Base-by-base conservation (phyloP, 1,140 invertebrate genomes). In the Orius laevigatus region DNA sequence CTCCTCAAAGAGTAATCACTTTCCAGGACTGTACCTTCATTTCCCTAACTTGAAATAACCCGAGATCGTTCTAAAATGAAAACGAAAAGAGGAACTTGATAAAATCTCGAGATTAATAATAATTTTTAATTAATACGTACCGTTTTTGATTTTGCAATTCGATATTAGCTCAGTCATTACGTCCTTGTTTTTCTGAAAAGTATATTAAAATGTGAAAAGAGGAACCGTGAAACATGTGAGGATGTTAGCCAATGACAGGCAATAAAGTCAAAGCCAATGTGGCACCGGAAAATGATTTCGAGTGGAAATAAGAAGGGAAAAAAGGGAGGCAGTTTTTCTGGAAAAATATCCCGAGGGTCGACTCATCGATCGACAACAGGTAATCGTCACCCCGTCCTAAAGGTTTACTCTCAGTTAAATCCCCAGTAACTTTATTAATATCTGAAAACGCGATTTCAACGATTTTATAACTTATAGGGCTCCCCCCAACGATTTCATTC, bases 91-190 rank as follows among this genome's bases (percentile, higher is more conserved):
- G 38, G 25, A 32, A 49, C 46, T 12, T n/a, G 11, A 10, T 49
- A 25, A 25, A 25, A 25, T 25, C 25, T 25, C 8, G 8, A 25
- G 25, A 25, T 25, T 25, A 25, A n/a, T n/a, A 35, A 40, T 5
- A 33, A 8, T 25, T 25, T 25, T 25, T 4, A 25, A 25, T 25
- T 25, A 25, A 4, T 25, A 67, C 69, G 68, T 63, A 76, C 74
- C 74, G 63, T 75, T 75, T 65, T 74, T 75, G 31, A 75, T 60
- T 63, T 76, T 76, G 58, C 71, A 73, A 57, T 68, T 74, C 45
- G 67, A 68, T n/a, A 76, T 65, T 48, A 76, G 62, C 56, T 76
- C 74, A 57, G 71, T 73, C 73, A 77, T 76, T 52, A 75, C 63
- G 56, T 76, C 74, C 62, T 76, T 76, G 60, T 77, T 75, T 69